Conservation (phyloP, 2,888 invertebrate genomes). For the Thumatha senex region DNA sequence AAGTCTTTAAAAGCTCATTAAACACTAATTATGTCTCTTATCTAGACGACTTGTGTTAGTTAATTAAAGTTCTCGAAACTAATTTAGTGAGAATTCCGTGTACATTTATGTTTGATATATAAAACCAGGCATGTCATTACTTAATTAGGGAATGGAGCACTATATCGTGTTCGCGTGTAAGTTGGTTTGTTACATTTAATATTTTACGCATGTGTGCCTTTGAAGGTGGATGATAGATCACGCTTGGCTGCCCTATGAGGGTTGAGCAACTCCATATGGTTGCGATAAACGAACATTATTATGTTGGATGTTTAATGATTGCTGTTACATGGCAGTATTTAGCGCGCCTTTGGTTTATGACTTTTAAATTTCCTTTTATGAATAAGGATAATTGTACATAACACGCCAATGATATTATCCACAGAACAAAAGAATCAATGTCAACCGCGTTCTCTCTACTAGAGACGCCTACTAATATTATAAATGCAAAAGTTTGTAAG, state of each 20-base stretch:
- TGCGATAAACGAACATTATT: background rate
- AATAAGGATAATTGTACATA: no score
- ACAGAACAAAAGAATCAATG: no score
- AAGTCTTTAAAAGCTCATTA: background rate
- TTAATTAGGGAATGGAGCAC: background rate
- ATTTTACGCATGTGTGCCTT: background rate
- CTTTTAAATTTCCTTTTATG: background rate
- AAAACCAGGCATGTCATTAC: background rate
- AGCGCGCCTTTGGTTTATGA: background rate
- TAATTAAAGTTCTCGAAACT: background rate
- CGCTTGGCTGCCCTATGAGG: background rate
- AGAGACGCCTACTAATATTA: no score
- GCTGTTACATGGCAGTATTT: background rate
- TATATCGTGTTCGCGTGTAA: background rate
- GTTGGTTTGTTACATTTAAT: background rate
- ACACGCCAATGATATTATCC: no score
- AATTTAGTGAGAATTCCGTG: background rate
- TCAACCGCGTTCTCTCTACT: no score
- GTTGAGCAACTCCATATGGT: background rate
- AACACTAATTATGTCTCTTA: background rate
- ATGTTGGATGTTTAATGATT: background rate
- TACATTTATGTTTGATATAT: background rate
- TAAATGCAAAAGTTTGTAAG: no score
- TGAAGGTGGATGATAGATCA: background rate
- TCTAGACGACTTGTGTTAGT: background rate